A percentile compares a stretch with the other conserved stretches of the same genome.
Conservation (phyloP, 2,888 invertebrate genomes). For the Eupithecia vulgata region DNA sequence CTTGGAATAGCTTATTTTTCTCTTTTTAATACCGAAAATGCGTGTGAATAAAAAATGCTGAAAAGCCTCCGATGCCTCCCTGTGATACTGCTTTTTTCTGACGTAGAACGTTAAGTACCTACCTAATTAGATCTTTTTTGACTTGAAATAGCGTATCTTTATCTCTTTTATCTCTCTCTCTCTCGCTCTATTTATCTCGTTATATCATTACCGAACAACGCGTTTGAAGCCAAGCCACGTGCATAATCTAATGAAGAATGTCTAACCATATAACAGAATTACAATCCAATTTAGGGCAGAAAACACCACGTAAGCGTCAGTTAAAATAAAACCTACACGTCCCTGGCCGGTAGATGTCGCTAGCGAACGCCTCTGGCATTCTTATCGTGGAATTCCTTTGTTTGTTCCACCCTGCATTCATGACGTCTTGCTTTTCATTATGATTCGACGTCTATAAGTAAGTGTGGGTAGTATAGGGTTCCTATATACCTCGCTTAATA, state of each 20-base stretch:
- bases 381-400: constrained; percentile 1
- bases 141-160: neutral
- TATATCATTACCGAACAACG: neutral
- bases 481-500: neutral
- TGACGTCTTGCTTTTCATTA: constrained; percentile 2
- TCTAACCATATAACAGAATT: neutral
- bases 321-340: neutral
- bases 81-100: too few relatives aligned
- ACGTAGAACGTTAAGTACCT: too few relatives aligned
- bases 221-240: neutral
- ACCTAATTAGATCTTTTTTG: neutral
- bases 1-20: neutral
- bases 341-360: constrained; percentile 1
- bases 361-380: constrained; percentile 5
- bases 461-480: neutral
- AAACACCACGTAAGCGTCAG: neutral
- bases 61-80: too few relatives aligned
- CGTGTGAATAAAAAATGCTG: too few relatives aligned
- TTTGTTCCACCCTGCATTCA: neutral
- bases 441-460: neutral
- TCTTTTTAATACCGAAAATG: too few relatives aligned
- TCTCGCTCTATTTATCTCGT: too few relatives aligned
- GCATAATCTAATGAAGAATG: neutral
- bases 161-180: too few relatives aligned
- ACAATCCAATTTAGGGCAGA: neutral